Base-by-base conservation (phyloP, 2,888 invertebrate genomes). In the Thyatira batis region DNA sequence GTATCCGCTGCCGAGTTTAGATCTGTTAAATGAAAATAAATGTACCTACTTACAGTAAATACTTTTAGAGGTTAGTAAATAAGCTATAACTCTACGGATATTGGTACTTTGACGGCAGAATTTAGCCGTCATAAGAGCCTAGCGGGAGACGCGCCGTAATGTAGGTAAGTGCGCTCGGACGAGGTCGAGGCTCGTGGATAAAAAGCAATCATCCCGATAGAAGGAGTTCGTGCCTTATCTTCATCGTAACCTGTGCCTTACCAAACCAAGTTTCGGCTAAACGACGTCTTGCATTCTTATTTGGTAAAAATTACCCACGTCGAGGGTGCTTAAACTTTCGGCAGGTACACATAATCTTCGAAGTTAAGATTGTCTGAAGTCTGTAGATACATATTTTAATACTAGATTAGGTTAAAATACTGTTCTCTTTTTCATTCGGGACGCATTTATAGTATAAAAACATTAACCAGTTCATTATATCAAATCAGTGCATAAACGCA, bases 221-320 rank as follows among this genome's bases (percentile, higher is more conserved):
- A 67, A 63, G 20, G 54, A 53, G 62, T 57, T 67, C 86, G 85
- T 87, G 87, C 81, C 85, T 84, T 87, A 88, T 87, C 87, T 71
- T 56, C 71, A 76, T 77, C 77, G 68, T 73, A 71, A 77, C 67
- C 73, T 69, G 55, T 55, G 57, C 54, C 45, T 51, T 13, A 51
- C 27, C 45, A 45, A 61, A 55, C 62, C 57, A 56, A 53, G 63
- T 61, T 64, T 71, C 52, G 64, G 67, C 60, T 74, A 76, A 80
- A 76, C 68, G 76, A 69, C 68, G 65, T 71, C 76, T 67, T 71
- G 67, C 71, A 67, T 68, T 73, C 63, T 61, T 53, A 71, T 61
- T 71, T 70, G 58, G 55, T 60, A 60, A 56, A 57, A 55, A 55
- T 57, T 30, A 50, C 44, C 51, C 52, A 48, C 50, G 21, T 20